Evolutionary conservation across 2,113 vertebrate species (phyloP).

Genomic region (Sylvia atricapilla): DNA sequence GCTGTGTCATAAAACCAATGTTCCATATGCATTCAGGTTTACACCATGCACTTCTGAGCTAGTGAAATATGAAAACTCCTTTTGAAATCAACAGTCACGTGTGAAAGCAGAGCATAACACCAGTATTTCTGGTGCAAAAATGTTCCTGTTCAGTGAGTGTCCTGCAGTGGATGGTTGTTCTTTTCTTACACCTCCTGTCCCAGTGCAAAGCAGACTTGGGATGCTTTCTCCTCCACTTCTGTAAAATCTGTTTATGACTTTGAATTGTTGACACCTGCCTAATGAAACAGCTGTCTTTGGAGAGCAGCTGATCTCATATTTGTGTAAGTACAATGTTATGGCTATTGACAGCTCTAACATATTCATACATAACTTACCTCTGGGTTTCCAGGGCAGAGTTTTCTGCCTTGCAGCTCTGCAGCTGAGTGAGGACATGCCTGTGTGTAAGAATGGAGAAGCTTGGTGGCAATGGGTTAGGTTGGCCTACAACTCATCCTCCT

Average conservation of each 20-base stretch:
- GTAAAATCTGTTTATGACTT: conserved; percentile 1
- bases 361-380: background rate
- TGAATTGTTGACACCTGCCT: background rate
- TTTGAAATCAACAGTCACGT: background rate
- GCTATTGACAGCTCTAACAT: background rate
- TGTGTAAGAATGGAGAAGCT: background rate
- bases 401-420: background rate
- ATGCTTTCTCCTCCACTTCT: background rate
- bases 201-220: background rate
- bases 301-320: background rate
- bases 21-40: background rate
- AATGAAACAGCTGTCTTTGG: background rate
- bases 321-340: background rate
- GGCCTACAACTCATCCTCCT: background rate
- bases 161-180: background rate
- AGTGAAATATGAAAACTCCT: background rate
- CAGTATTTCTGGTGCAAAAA: background rate
- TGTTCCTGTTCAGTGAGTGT: background rate
- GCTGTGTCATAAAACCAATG: background rate
- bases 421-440: background rate
- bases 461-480: background rate
- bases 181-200: background rate
- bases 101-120: background rate
- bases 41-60: background rate
- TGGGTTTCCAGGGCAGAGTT: background rate